These are phyloP conservation scores for Goniozus legneri DNA, from an alignment of 1,140 invertebrate species.

Conservation along the genomic window DNA sequence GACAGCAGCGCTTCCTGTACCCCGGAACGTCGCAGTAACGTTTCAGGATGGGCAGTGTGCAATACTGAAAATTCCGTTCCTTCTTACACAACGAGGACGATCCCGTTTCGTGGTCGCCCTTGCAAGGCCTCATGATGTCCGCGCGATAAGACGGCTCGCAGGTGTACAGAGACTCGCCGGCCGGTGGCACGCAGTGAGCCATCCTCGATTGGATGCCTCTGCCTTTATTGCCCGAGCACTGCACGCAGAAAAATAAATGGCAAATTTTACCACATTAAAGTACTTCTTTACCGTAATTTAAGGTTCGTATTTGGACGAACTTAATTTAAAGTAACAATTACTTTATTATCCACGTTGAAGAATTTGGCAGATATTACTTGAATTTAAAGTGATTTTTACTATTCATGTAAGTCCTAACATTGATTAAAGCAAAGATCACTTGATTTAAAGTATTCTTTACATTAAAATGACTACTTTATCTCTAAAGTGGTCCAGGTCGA, in stretches of 20 bases:
- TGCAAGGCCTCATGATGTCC: slow-evolving; percentile 44
- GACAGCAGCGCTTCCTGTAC: slow-evolving; percentile 59
- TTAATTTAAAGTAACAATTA: too few relatives aligned
- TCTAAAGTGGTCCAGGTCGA: too few relatives aligned
- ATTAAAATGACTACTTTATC: too few relatives aligned
- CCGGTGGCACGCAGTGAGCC: slow-evolving; percentile 62
- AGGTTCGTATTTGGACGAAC: too few relatives aligned
- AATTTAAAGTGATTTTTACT: too few relatives aligned
- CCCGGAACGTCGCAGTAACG: slow-evolving; percentile 57
- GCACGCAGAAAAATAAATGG: too few relatives aligned
- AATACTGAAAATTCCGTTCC: slow-evolving; percentile 54
- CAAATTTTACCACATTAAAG: too few relatives aligned
- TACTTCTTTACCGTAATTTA: too few relatives aligned
- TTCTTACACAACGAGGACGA: slow-evolving; percentile 36
- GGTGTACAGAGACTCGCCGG: slow-evolving; percentile 51
- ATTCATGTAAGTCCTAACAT: slow-evolving; percentile 8
- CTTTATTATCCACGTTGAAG: too few relatives aligned
- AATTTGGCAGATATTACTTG: too few relatives aligned
- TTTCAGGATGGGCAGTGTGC: slow-evolving; percentile 46
- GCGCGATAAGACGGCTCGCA: slow-evolving; percentile 47
- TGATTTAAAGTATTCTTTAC: too few relatives aligned
- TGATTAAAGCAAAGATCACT: not conserved
- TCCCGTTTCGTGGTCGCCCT: slow-evolving; percentile 22
- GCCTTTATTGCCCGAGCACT: slow-evolving; percentile 80
- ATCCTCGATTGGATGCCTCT: slow-evolving; percentile 63